Conservation (phyloP, 2,797 vertebrate species). For the Chrysocyon brachyurus region DNA sequence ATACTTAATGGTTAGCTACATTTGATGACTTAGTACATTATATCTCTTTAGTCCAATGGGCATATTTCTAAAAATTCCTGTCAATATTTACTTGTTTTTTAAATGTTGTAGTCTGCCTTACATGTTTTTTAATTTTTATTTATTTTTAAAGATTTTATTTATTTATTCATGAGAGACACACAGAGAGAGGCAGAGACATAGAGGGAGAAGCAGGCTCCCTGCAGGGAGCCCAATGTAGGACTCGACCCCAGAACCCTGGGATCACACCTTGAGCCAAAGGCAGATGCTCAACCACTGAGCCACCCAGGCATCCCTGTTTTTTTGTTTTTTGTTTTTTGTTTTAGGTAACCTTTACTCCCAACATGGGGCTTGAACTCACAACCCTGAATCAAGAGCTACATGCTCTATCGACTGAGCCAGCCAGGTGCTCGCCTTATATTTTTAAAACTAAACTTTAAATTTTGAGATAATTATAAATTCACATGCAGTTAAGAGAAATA, state of each 20-base stretch:
- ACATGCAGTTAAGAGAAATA: background rate
- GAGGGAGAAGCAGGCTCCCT: too few species aligned
- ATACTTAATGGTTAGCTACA: constrained; percentile 26
- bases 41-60: constrained; percentile 1
- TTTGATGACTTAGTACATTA: constrained; percentile 20
- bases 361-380: background rate
- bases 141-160: too few species aligned
- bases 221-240: too few species aligned
- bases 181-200: too few species aligned
- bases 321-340: background rate
- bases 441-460: background rate
- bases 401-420: background rate
- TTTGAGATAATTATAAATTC: constrained; percentile 37
- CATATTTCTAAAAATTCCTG: background rate
- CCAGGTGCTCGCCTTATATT: background rate
- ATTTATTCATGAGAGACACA: too few species aligned
- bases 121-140: background rate
- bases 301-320: too few species aligned
- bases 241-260: too few species aligned
- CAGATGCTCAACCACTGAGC: too few species aligned
- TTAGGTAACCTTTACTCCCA: background rate
- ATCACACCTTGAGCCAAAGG: too few species aligned
- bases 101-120: background rate
- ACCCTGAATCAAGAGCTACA: background rate
- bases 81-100: constrained; percentile 47